A percentile compares a stretch with the other conserved stretches of the same genome.
phyloP scores from a whole-genome alignment of 1,140 invertebrate genomes.

The Matsumurasca onukii region DNA sequence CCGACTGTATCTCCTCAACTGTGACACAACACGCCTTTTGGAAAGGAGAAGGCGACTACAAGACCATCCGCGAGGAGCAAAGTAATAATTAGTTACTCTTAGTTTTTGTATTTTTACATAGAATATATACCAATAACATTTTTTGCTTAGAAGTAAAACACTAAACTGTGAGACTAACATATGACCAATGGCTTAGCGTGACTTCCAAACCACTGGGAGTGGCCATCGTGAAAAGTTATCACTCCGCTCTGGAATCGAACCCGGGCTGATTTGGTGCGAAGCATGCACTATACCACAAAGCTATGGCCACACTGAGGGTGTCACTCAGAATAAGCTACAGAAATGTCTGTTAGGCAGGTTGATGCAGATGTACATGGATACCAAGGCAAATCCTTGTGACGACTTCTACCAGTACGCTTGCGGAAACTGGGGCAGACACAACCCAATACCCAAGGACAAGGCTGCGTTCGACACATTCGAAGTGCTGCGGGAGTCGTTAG shows the following conservation, averaged over 20 bases:
- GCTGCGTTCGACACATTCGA: constrained; percentile 81
- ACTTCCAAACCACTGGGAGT: too few species aligned
- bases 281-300: too few species aligned
- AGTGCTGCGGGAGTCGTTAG: constrained; percentile 74
- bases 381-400: constrained; percentile 74
- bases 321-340: too few species aligned
- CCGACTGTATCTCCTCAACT: constrained; percentile 36
- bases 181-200: too few species aligned
- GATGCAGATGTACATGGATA: constrained; percentile 79
- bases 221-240: too few species aligned
- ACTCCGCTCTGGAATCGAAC: too few species aligned
- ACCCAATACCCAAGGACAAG: constrained; percentile 84
- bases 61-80: constrained; percentile 46
- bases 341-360: constrained; percentile 44
- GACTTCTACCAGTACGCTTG: constrained; percentile 93
- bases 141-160: background rate
- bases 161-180: too few species aligned
- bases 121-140: background rate
- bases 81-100: constrained; percentile 38
- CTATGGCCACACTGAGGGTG: too few species aligned
- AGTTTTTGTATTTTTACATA: too few species aligned
- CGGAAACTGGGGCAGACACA: constrained; percentile 79
- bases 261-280: too few species aligned
- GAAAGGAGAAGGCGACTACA: constrained; percentile 51
- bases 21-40: constrained; percentile 50